These are phyloP conservation scores for Parotia lawesii DNA, from an alignment of 2,113 vertebrate species.

Conservation along the genomic window DNA sequence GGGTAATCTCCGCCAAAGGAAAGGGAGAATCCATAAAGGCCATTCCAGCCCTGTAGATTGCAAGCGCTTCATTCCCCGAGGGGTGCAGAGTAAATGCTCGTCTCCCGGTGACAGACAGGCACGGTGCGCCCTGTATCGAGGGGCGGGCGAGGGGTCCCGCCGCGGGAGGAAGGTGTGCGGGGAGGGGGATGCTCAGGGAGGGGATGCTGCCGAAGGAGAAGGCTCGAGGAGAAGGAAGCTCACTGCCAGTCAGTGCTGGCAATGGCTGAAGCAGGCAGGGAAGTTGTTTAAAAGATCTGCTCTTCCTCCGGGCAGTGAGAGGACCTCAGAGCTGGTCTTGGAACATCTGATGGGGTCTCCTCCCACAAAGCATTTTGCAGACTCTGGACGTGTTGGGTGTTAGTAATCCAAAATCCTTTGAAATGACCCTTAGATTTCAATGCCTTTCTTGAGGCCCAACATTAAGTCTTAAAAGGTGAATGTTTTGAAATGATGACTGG, in stretches of 20 bases:
- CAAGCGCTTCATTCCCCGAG: neutral
- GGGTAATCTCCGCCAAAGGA: slow-evolving; percentile 58
- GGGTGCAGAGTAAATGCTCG: neutral
- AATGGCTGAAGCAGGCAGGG: accelerated
- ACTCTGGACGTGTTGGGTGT: accelerated
- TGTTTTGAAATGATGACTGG: neutral
- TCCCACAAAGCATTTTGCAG: neutral
- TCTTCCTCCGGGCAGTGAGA: neutral
- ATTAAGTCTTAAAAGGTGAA: neutral
- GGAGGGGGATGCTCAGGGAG: neutral
- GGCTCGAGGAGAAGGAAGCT: neutral
- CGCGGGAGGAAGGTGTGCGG: neutral
- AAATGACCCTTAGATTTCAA: neutral
- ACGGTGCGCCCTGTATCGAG: accelerated
- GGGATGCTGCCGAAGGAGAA: neutral
- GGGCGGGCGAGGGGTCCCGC: neutral
- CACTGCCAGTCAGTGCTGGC: accelerated
- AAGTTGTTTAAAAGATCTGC: neutral
- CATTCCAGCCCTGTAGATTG: neutral
- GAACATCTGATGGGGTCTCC: neutral
- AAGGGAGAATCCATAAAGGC: slow-evolving; percentile 67
- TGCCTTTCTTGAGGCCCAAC: neutral
- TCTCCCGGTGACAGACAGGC: neutral
- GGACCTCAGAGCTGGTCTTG: accelerated
- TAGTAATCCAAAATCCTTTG: neutral